Percentiles rank a stretch among this genome's conserved stretches.
Conservation (phyloP, 2,797 vertebrate genomes). For the Austrolebias charrua region DNA sequence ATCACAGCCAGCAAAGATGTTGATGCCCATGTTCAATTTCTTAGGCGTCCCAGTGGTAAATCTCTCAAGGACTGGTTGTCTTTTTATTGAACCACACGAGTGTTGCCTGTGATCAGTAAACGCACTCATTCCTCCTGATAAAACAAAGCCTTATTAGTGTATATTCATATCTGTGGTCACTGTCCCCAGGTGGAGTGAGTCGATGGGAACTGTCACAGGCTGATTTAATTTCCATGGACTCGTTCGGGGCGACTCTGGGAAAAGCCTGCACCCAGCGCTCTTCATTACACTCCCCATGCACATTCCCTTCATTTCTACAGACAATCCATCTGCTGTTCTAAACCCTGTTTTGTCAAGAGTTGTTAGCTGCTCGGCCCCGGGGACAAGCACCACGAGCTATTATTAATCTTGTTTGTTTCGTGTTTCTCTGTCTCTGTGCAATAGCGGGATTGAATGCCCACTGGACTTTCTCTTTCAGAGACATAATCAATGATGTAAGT, state of each 20-base stretch:
- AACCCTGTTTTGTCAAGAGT: slow-evolving; percentile 81
- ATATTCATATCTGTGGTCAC: slow-evolving; percentile 66
- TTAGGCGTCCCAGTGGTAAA: slow-evolving; percentile 20
- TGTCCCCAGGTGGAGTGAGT: slow-evolving; percentile 67
- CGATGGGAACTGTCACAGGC: slow-evolving; percentile 66
- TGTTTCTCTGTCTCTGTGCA: slow-evolving; percentile 69
- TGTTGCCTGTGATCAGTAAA: slow-evolving; percentile 66
- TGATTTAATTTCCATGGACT: slow-evolving; percentile 75
- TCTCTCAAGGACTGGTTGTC: slow-evolving; percentile 49
- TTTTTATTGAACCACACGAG: slow-evolving; percentile 57
- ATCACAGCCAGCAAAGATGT: slow-evolving; percentile 30
- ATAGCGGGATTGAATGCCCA: slow-evolving; percentile 65
- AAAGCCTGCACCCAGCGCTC: slow-evolving; percentile 49
- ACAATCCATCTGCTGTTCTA: slow-evolving; percentile 79
- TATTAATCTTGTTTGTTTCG: slow-evolving; percentile 82
- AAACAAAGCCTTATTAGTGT: slow-evolving; percentile 72
- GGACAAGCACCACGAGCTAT: slow-evolving; percentile 75
- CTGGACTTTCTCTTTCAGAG: slow-evolving; percentile 69
- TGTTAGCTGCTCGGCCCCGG: slow-evolving; percentile 75
- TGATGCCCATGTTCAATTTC: slow-evolving; percentile 29
- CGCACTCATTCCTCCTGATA: slow-evolving; percentile 55
- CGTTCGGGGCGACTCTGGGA: slow-evolving; percentile 55
- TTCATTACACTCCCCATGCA: slow-evolving; percentile 75
- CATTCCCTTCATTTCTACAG: slow-evolving; percentile 72
- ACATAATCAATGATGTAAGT: slow-evolving; percentile 82